A percentile compares a stretch with the other conserved stretches of the same genome.
phyloP scores from a whole-genome alignment of 2,888 invertebrate genomes.

The Phyllotreta striolata region DNA sequence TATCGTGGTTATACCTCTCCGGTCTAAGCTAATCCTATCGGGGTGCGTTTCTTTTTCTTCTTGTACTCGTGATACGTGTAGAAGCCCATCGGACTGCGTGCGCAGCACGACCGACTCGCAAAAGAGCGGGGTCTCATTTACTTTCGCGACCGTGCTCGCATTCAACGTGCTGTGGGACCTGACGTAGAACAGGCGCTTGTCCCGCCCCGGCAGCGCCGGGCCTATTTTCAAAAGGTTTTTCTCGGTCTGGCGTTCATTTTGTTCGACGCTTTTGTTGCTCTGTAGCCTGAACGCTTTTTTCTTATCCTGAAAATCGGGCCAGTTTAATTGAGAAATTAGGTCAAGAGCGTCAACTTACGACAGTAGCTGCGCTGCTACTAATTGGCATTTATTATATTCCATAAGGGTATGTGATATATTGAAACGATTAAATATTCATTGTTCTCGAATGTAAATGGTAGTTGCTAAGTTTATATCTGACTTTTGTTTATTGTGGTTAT shows the following conservation, averaged over 20 bases:
- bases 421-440: constrained; percentile 2
- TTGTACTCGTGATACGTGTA: constrained; percentile 74
- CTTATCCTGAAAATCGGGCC: constrained; percentile 52
- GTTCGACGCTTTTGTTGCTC: constrained; percentile 46
- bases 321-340: constrained; percentile 3
- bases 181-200: constrained; percentile 51
- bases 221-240: constrained; percentile 57
- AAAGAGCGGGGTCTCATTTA: constrained; percentile 33
- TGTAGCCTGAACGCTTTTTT: constrained; percentile 51
- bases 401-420: neutral
- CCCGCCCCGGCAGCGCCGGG: constrained; percentile 54
- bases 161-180: constrained; percentile 66
- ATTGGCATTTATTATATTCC: constrained; percentile 57
- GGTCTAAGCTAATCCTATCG: constrained; percentile 88
- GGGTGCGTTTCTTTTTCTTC: constrained; percentile 85
- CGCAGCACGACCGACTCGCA: constrained; percentile 60
- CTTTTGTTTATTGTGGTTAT: constrained; percentile 20
- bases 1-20: constrained; percentile 82
- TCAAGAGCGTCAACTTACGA: constrained; percentile 51
- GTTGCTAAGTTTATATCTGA: constrained; percentile 13
- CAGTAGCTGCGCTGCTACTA: constrained; percentile 58
- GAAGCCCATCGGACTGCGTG: constrained; percentile 70
- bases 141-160: constrained; percentile 48
- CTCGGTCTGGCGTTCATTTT: constrained; percentile 47
- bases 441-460: neutral